Percentiles rank a stretch among this genome's conserved stretches.
Conservation (phyloP, 2,888 invertebrate species). For the Leptarthrus brevirostris region DNA sequence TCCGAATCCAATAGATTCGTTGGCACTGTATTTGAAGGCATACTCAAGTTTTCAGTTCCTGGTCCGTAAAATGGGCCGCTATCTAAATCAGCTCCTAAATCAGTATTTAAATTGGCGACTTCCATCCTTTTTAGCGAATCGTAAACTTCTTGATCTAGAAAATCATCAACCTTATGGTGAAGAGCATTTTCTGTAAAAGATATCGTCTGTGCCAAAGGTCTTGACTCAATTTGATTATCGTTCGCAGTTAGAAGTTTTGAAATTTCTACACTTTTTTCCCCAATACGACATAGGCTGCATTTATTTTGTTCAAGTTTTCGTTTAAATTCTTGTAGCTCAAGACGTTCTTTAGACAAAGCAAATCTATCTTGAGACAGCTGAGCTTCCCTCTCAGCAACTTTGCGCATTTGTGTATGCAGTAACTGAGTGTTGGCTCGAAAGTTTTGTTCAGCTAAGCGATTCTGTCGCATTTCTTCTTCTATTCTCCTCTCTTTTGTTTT, state of each 20-base stretch:
- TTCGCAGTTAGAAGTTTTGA: slow-evolving; percentile 56
- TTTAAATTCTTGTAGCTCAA: slow-evolving; percentile 61
- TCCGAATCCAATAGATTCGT: slow-evolving; percentile 14
- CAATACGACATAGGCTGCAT: slow-evolving; percentile 65
- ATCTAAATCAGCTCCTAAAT: slow-evolving; percentile 2
- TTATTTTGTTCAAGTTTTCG: slow-evolving; percentile 60
- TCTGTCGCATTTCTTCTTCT: slow-evolving; percentile 59
- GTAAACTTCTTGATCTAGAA: slow-evolving; percentile 63
- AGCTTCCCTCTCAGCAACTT: slow-evolving; percentile 63
- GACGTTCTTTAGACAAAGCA: slow-evolving; percentile 63
- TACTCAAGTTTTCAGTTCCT: neutral
- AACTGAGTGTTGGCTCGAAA: slow-evolving; percentile 62
- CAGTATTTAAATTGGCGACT: neutral
- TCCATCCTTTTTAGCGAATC: slow-evolving; percentile 62
- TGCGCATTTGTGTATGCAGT: slow-evolving; percentile 61
- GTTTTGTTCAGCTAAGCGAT: slow-evolving; percentile 60
- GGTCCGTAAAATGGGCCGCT: neutral
- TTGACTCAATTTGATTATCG: neutral
- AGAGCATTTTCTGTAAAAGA: slow-evolving; percentile 9
- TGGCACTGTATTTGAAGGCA: neutral
- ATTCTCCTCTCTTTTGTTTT: slow-evolving; percentile 62
- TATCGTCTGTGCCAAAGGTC: neutral
- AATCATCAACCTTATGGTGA: slow-evolving; percentile 60
- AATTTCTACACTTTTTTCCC: slow-evolving; percentile 60
- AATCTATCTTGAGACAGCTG: slow-evolving; percentile 64